Evolutionary conservation across 2,888 invertebrate genomes (phyloP).

Genomic region (Himalopsyche tibetana): DNA sequence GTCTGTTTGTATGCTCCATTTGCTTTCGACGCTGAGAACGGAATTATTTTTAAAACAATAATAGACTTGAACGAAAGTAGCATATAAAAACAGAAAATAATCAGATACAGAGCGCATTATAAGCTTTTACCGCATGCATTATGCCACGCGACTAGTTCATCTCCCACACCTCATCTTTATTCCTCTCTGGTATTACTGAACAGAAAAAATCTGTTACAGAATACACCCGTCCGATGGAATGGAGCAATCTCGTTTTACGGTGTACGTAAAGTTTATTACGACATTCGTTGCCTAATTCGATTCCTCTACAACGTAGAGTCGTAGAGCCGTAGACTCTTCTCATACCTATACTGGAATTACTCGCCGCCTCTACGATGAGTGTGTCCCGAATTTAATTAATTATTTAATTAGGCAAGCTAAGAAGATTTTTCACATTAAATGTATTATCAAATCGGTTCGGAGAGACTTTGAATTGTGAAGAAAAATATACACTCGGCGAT

Average conservation of each 20-base stretch:
- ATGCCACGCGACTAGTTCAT: neutral
- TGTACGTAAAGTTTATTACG: constrained; percentile 58
- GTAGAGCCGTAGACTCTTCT: neutral
- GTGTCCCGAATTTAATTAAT: constrained; percentile 37
- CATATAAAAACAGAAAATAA: no score
- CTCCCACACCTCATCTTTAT: neutral
- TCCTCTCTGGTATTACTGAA: neutral
- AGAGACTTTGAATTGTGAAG: neutral
- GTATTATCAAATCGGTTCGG: neutral
- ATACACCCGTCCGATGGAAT: constrained; percentile 23
- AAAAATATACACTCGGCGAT: no score
- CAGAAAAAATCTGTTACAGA: constrained; percentile 18
- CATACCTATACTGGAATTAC: constrained; percentile 27
- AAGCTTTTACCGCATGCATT: neutral
- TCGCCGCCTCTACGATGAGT: constrained; percentile 11
- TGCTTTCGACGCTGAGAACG: no score
- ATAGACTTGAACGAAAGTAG: no score
- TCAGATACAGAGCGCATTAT: neutral
- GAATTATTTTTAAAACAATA: no score
- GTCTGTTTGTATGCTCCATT: no score
- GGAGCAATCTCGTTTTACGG: constrained; percentile 54
- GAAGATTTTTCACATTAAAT: neutral
- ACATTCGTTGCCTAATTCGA: constrained; percentile 58
- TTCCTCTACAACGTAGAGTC: constrained; percentile 1
- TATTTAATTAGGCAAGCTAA: constrained; percentile 13